Conservation (phyloP, 2,113 vertebrate genomes). For the Tangachromis dhanisi region DNA sequence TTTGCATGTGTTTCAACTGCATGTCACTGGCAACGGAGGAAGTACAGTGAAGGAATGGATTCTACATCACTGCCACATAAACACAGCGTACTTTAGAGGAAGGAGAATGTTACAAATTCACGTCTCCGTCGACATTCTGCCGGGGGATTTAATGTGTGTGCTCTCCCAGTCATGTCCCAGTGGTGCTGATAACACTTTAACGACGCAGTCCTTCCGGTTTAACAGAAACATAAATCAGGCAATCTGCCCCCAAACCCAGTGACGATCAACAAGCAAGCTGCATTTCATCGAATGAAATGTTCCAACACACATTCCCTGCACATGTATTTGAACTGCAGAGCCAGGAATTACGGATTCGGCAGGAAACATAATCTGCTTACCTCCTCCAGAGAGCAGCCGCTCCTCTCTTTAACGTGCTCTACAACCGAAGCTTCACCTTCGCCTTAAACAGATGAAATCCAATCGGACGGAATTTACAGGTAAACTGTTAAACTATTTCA, state of each 20-base stretch:
- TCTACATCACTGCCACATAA: neutral
- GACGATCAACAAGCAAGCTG: neutral
- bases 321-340: neutral
- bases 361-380: conserved; percentile 73
- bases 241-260: neutral
- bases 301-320: neutral
- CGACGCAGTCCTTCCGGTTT: neutral
- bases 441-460: neutral
- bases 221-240: neutral
- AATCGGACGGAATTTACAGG: neutral
- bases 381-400: conserved; percentile 32
- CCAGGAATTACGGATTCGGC: conserved; percentile 41
- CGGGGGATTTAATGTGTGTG: conserved; percentile 10
- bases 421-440: neutral
- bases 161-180: neutral
- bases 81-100: neutral
- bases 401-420: neutral
- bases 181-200: neutral
- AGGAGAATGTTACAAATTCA: neutral
- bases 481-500: neutral
- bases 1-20: neutral
- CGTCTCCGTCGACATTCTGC: neutral
- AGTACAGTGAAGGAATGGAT: neutral
- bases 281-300: neutral
- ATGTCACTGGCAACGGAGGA: neutral